Conservation (phyloP, 2,797 vertebrate species). For the Choloepus didactylus region DNA sequence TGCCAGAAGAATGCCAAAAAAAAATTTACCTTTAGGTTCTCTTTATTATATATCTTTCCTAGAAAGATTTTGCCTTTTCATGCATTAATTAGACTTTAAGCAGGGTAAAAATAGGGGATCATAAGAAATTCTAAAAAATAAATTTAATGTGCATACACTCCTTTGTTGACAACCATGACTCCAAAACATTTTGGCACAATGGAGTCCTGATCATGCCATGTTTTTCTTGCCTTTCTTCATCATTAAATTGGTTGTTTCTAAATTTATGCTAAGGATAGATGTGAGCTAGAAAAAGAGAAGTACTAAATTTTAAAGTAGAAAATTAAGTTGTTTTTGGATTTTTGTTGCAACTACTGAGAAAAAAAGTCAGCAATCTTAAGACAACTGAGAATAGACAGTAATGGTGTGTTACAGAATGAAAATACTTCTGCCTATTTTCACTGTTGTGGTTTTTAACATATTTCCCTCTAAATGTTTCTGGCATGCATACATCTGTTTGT, state of each 20-base stretch:
- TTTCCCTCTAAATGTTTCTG: not conserved
- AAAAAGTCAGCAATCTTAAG: not conserved
- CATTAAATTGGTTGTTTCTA: not conserved
- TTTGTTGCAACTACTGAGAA: not conserved
- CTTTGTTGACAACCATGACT: not conserved
- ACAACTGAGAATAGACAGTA: not conserved
- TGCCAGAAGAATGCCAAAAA: not conserved
- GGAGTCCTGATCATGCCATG: not conserved
- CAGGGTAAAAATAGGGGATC: not conserved
- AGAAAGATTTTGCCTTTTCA: not conserved
- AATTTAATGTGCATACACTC: not conserved
- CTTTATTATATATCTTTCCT: not conserved
- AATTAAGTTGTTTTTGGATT: not conserved
- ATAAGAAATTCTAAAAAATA: not conserved
- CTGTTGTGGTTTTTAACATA: not conserved
- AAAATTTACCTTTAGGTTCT: not conserved
- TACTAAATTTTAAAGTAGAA: not conserved
- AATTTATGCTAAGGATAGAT: not conserved
- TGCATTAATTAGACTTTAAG: not conserved
- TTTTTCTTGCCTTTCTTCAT: not conserved
- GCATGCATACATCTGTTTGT: not conserved
- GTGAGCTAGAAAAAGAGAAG: not conserved
- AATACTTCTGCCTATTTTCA: not conserved
- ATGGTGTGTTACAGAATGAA: not conserved
- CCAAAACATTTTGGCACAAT: not conserved